Evolutionary conservation across 1,140 invertebrate species (phyloP).

Genomic region (Pinna nobilis): DNA sequence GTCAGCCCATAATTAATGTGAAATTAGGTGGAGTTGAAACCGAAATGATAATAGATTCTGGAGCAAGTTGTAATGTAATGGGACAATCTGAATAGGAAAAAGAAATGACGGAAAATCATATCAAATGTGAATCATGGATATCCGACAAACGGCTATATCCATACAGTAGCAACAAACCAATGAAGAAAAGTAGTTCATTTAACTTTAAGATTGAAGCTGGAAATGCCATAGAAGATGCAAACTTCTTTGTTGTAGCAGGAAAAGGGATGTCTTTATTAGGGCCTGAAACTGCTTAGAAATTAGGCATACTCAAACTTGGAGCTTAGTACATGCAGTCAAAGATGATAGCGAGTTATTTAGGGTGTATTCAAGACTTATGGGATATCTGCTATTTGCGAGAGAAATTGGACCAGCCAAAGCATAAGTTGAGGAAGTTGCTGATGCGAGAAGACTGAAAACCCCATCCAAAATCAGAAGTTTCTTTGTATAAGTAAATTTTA

Average conservation of each 20-base stretch:
- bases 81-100: constrained; percentile 9
- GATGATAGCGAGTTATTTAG: not conserved
- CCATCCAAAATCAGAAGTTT: constrained; percentile 45
- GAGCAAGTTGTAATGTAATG: constrained; percentile 18
- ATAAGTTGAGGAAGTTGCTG: constrained; percentile 32
- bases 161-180: constrained; percentile 8
- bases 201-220: not conserved
- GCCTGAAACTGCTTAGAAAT: constrained; percentile 3
- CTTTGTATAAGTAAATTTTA: constrained; percentile 48
- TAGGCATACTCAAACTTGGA: not conserved
- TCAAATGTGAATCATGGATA: constrained; percentile 10
- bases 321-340: no score
- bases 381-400: constrained; percentile 44
- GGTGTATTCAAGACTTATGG: constrained; percentile 55
- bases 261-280: constrained; percentile 24
- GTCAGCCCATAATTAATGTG: constrained; percentile 12
- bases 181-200: constrained; percentile 21
- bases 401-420: constrained; percentile 30
- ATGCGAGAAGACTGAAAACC: constrained; percentile 34
- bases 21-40: constrained; percentile 15
- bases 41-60: constrained; percentile 23
- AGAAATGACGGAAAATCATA: constrained; percentile 10
- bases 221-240: not conserved
- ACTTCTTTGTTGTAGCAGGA: constrained; percentile 25
- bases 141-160: constrained; percentile 18